Base-by-base conservation (phyloP, 2,113 vertebrate species). In the Python bivittatus region DNA sequence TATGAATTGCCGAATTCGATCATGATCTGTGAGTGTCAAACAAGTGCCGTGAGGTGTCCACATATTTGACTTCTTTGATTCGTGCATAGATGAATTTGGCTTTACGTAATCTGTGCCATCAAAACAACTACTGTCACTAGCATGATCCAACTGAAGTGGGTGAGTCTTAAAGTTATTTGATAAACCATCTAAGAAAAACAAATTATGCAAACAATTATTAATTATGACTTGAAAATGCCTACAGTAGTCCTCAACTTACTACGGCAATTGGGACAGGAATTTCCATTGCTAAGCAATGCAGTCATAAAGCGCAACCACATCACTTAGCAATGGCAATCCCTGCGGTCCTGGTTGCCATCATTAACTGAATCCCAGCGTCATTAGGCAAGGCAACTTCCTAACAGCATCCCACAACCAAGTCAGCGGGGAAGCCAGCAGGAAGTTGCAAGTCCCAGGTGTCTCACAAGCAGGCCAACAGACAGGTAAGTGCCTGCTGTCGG, bases 1-100 rank as follows among this genome's bases (percentile, higher is more conserved):
- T 95, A 99, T 98, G 94, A 99, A 99, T 93, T 99, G 99, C 48
- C 99, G 97, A 96, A 99, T 98, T 96, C 98, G 98, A 96, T 99
- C 99, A 0, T 99, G 99, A 97, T 99, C 99, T 4, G 98, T 99
- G 44, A 99, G 98, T 7, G 99, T 99, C 94, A 99, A 97, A 96
- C 98, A 99, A 42, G 98, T 97, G 91, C 99, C 99, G 68, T 98
- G 99, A 95, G 95, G 93, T 0, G 90, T 96, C n/a, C 96, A 97
- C n/a, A 93, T 88, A 92, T 94, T 97, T n/a, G 91, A 68, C 90
- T 98, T 98, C 96, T 98, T 98, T 0, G 95, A 90, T 27, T 98
- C 98, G 0, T 96, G 94, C 79, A 96, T 54, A 0, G 96, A 96
- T 23, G 96, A 83, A 27, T 95, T 53, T 88, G 95, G 90, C 86